phyloP scores from a whole-genome alignment of 2,888 invertebrate genomes.

The Gryllus longicercus region DNA sequence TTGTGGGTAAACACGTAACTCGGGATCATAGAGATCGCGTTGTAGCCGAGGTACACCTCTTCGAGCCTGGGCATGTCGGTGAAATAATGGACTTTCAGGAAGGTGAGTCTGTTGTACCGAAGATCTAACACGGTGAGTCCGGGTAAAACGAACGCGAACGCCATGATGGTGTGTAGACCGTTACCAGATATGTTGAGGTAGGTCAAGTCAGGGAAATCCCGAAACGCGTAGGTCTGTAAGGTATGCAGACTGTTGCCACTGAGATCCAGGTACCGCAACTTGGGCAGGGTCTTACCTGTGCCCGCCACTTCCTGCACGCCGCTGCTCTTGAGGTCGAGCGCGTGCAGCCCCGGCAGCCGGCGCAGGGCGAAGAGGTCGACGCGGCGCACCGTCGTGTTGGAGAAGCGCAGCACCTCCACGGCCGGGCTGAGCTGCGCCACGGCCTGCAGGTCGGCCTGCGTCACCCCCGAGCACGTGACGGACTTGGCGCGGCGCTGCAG shows the following conservation, averaged over 20 bases:
- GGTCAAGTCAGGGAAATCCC: slow-evolving; percentile 37
- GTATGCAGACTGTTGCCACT: slow-evolving; percentile 38
- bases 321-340: slow-evolving; percentile 32
- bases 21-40: slow-evolving; percentile 36
- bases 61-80: slow-evolving; percentile 35
- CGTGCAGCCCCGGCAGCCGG: slow-evolving; percentile 32
- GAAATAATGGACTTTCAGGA: slow-evolving; percentile 37
- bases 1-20: slow-evolving; percentile 35
- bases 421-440: slow-evolving; percentile 26
- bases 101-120: slow-evolving; percentile 36
- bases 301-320: slow-evolving; percentile 36
- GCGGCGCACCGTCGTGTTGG: slow-evolving; percentile 34
- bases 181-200: slow-evolving; percentile 38
- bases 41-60: slow-evolving; percentile 36
- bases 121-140: slow-evolving; percentile 37
- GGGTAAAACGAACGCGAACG: slow-evolving; percentile 37
- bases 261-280: slow-evolving; percentile 37
- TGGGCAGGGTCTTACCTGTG: slow-evolving; percentile 36
- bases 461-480: slow-evolving; percentile 30
- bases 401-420: slow-evolving; percentile 35
- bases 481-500: slow-evolving; percentile 27
- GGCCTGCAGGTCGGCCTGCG: not conserved
- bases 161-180: slow-evolving; percentile 38
- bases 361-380: slow-evolving; percentile 36
- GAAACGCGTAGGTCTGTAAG: slow-evolving; percentile 37